phyloP scores from a whole-genome alignment of 2,113 vertebrate genomes.

The Boulengeromyrus knoepffleri region DNA sequence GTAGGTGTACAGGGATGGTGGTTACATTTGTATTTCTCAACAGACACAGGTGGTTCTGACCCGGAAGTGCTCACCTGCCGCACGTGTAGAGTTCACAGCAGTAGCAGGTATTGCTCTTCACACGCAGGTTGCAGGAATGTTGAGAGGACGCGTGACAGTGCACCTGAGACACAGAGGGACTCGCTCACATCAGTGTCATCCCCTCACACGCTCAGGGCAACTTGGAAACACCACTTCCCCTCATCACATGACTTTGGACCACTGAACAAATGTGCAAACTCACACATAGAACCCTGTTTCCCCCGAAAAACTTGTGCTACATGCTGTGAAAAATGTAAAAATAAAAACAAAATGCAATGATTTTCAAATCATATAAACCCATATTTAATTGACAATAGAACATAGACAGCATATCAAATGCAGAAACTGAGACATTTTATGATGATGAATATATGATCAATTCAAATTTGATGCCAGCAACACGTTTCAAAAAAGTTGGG shows the following conservation, averaged over 20 bases:
- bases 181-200: neutral
- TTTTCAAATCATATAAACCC: neutral
- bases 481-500: neutral
- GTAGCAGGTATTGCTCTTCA: constrained; percentile 94
- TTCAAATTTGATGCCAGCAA: neutral
- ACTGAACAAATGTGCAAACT: neutral
- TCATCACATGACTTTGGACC: neutral
- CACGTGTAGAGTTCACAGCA: constrained; percentile 98
- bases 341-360: neutral
- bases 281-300: neutral
- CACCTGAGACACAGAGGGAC: constrained; percentile 41
- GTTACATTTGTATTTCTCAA: neutral
- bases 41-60: neutral
- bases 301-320: too few species aligned
- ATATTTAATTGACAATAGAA: neutral
- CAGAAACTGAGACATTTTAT: neutral
- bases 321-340: neutral
- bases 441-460: neutral
- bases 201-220: neutral
- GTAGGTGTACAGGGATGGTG: neutral
- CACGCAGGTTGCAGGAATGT: constrained; percentile 75
- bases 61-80: constrained; percentile 72
- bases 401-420: neutral
- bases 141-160: constrained; percentile 73
- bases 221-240: neutral